Conservation (phyloP, 1,140 invertebrate genomes). For the Anagrus nilaparvatae region DNA sequence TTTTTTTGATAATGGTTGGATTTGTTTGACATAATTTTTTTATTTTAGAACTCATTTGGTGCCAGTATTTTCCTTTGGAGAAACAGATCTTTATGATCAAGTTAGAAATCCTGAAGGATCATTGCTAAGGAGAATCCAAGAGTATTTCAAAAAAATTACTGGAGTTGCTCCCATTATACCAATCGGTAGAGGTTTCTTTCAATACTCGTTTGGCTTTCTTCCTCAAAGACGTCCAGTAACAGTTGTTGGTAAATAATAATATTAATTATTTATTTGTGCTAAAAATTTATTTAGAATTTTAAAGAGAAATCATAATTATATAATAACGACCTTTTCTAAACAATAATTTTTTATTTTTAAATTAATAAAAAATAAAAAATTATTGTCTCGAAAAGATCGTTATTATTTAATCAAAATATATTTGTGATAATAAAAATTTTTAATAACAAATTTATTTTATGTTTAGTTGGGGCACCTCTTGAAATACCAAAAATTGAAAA, state of each 20-base stretch:
- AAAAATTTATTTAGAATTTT: too few species aligned
- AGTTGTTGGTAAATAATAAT: slow-evolving; percentile 69
- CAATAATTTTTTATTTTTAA: too few species aligned
- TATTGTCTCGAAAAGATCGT: neutral
- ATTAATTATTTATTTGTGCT: too few species aligned
- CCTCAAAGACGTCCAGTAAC: slow-evolving; percentile 68
- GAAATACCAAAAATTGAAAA: slow-evolving; percentile 56
- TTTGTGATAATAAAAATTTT: too few species aligned
- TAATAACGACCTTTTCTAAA: too few species aligned
- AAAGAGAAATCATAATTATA: too few species aligned
- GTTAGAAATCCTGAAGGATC: slow-evolving; percentile 62
- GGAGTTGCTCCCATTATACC: slow-evolving; percentile 73
- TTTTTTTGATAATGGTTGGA: neutral
- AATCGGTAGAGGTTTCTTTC: slow-evolving; percentile 77
- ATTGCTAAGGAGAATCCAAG: slow-evolving; percentile 56
- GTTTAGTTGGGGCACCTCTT: slow-evolving; percentile 74
- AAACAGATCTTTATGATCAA: slow-evolving; percentile 80
- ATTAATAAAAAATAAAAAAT: too few species aligned
- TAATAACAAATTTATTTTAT: too few species aligned
- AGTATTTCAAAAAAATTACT: slow-evolving; percentile 53
- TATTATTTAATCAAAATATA: slow-evolving; percentile 6
- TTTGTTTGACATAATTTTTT: slow-evolving; percentile 3
- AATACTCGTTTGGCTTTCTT: slow-evolving; percentile 78
- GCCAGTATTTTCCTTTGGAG: slow-evolving; percentile 85
- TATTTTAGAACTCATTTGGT: slow-evolving; percentile 62